These are phyloP conservation scores for Willisornis vidua DNA, from an alignment of 2,113 vertebrate genomes.

Conservation along the genomic window DNA sequence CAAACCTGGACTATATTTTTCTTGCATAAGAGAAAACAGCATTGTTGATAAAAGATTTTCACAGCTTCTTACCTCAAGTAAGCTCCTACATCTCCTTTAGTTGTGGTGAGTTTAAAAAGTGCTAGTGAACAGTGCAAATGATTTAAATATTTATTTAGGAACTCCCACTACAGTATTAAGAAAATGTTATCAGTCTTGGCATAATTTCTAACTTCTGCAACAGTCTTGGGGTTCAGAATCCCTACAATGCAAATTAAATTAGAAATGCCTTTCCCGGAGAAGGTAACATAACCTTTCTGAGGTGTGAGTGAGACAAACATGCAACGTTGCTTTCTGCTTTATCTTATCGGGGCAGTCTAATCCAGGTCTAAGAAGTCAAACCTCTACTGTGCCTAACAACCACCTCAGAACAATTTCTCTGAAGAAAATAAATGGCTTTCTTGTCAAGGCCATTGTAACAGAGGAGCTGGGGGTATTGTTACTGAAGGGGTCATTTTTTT, in stretches of 20 bases:
- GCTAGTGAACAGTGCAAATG: background rate
- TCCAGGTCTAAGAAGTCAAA: background rate
- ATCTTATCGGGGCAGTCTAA: background rate
- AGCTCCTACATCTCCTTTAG: background rate
- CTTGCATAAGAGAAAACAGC: background rate
- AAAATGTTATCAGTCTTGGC: background rate
- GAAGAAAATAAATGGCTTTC: slow-evolving; percentile 41
- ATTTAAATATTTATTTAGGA: background rate
- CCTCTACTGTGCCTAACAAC: background rate
- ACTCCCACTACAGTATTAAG: background rate
- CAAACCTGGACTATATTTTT: background rate
- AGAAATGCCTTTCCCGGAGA: background rate
- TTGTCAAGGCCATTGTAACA: slow-evolving; percentile 50
- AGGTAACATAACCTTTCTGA: background rate
- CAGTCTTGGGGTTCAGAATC: slow-evolving; percentile 9
- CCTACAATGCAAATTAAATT: slow-evolving; percentile 27
- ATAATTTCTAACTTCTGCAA: background rate
- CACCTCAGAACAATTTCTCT: background rate
- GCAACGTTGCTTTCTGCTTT: background rate
- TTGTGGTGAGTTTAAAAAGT: background rate
- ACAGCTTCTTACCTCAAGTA: background rate
- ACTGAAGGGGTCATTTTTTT: slow-evolving; percentile 59
- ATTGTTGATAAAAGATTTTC: background rate
- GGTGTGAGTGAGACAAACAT: background rate
- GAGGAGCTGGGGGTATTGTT: slow-evolving; percentile 51